Evolutionary conservation across 2,113 vertebrate genomes (phyloP), one percentile per base, ranked within the genome.

Genomic region (Mohoua ochrocephala): DNA sequence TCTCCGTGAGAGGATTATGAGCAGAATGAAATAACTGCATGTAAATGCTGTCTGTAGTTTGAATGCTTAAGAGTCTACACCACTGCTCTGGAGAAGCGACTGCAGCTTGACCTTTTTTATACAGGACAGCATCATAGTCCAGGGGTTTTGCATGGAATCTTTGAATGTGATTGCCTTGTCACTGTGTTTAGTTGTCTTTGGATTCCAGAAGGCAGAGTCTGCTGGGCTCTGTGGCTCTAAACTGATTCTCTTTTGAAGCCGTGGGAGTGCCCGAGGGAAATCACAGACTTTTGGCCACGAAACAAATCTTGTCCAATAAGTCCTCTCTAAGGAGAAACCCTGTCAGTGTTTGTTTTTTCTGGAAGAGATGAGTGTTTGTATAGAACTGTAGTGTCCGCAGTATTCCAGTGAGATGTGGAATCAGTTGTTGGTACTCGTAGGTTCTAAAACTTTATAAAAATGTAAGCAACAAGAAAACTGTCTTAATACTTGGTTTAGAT

Each of bases 331-430:
- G 19, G 64, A 65, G 64, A 69, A 50, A 44, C 70, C 30, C 35
- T 50, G 2, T 41, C 20, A 24, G 39, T 64, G 47, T 39, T 61
- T n/a, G 26, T 39, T 59, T 68, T 68, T 77, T 33, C 53, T 81
- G 59, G 42, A 71, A 60, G 60, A 24, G 37, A 31, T 68, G 41
- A 69, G 18, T 73, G 42, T 84, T 80, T 44, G 22, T n/a, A 14
- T 30, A 30, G 26, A 50, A 11, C 54, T 57, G 13, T 13, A 27
- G 18, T 75, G 60, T n/a, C 28, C 0, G 0, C 37, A 44, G 28
- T 54, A 39, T 41, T 75, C 24, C 45, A 57, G 45, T 57, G 75
- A 87, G 61, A 49, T 44, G 24, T 0, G 2, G 33, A 33, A 49
- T 63, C 28, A 67, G 0, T 22, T 53, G 26, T 67, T 82, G 52